Percentiles rank a stretch among this genome's conserved stretches.
phyloP scores from a whole-genome alignment of 2,797 vertebrate species.

The Lithobates pipiens region DNA sequence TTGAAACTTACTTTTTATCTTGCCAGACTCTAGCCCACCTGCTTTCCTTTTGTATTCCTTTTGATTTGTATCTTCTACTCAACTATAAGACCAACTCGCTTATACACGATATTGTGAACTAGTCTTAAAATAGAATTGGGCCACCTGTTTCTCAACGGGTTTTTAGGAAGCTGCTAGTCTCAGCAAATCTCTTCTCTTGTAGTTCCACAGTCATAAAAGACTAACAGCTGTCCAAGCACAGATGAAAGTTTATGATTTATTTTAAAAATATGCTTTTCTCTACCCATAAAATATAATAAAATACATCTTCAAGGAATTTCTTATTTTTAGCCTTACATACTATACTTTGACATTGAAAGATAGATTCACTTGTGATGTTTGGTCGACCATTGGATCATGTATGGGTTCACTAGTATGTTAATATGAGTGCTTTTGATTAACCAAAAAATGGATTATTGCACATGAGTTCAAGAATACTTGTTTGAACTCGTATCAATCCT shows the following conservation, averaged over 20 bases:
- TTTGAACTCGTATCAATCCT: too few species aligned
- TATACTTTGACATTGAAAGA: too few species aligned
- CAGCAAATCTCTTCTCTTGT: background rate
- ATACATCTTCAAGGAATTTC: too few species aligned
- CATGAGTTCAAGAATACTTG: too few species aligned
- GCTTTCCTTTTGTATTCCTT: background rate
- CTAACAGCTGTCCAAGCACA: background rate
- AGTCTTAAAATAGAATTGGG: background rate
- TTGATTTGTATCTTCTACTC: background rate
- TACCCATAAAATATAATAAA: too few species aligned
- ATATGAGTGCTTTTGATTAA: too few species aligned
- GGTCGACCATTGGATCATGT: too few species aligned
- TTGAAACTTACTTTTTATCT: constrained; percentile 27
- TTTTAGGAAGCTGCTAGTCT: background rate
- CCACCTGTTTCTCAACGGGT: background rate
- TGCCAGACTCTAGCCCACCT: constrained; percentile 2
- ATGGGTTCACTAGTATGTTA: too few species aligned
- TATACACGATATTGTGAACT: background rate
- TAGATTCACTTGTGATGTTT: too few species aligned
- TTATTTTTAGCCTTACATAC: too few species aligned
- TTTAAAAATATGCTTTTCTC: too few species aligned
- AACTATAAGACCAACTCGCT: background rate
- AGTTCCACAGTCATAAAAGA: background rate
- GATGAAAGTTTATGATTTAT: background rate
- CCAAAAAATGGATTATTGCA: too few species aligned